These are phyloP conservation scores for Hirudinaria manillensis DNA, from an alignment of 2,888 invertebrate genomes.

Conservation along the genomic window DNA sequence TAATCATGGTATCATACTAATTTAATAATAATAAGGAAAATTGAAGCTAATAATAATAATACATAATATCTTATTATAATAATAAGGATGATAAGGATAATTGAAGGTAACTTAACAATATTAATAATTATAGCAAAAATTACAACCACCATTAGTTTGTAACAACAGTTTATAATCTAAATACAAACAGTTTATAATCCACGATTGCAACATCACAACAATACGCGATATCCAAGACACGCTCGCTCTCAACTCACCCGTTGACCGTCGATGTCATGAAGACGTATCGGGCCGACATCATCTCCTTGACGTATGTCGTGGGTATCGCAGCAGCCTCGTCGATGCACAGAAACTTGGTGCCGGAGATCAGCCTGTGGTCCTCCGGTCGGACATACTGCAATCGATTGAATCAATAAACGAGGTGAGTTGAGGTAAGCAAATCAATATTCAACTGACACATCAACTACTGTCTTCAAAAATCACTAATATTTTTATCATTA, in stretches of 20 bases:
- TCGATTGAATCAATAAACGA: slow-evolving; percentile 63
- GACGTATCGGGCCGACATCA: slow-evolving; percentile 82
- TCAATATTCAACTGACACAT: too few relatives aligned
- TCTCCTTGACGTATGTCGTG: slow-evolving; percentile 78
- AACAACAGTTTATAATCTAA: not conserved
- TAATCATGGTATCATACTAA: too few relatives aligned
- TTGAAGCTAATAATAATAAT: too few relatives aligned
- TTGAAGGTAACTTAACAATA: too few relatives aligned
- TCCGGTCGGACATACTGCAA: slow-evolving; percentile 90
- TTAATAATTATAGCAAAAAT: too few relatives aligned
- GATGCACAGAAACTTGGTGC: slow-evolving; percentile 88
- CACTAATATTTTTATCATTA: too few relatives aligned
- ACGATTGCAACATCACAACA: not conserved
- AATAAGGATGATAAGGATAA: too few relatives aligned
- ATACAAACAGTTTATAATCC: not conserved
- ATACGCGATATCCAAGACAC: not conserved
- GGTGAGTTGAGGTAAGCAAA: too few relatives aligned
- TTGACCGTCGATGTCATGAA: slow-evolving; percentile 94
- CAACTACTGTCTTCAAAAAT: too few relatives aligned
- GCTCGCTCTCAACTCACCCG: slow-evolving; percentile 59
- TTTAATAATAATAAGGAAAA: too few relatives aligned
- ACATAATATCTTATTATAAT: too few relatives aligned
- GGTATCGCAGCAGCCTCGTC: slow-evolving; percentile 99
- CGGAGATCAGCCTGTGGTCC: slow-evolving; percentile 78
- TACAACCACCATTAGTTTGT: not conserved